Base-by-base conservation (phyloP, 2,113 vertebrate species). In the Zosterops borbonicus region DNA sequence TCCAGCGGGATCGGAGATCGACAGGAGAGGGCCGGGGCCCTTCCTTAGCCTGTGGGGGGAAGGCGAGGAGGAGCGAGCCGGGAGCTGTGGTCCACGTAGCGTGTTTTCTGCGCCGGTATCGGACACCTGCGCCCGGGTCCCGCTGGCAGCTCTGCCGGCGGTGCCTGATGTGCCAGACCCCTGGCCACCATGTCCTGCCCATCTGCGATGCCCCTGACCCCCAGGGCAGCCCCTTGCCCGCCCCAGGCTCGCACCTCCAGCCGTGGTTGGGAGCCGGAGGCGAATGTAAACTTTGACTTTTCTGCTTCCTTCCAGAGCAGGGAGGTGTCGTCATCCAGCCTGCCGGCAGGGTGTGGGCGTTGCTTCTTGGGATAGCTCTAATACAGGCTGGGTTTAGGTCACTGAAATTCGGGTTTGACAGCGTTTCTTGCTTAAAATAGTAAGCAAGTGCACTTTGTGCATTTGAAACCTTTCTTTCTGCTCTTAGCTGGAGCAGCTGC, bases 101-200 rank as follows among this genome's bases (percentile, higher is more conserved):
- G 7, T 21, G 50, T 39, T 52, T 29, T 6, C 11, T 63, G 56
- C 16, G 6, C 46, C 29, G 3, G 49, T 19, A 1, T 16, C 18
- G 2, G 2, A 5, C 49, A 1, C 5, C 46, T 0, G 29, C 11
- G 3, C 3, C 35, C 1, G 49, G 2, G 55, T 42, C 11, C 29
- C 39, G 12, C 5, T 3, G 69, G 59, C 20, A 12, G 0, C 35
- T 33, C 7, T 73, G 13, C 39, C 4, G 35, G 33, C 28, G 6
- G 27, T 41, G n/a, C 25, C 50, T 3, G 59, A 2, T 4, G 37
- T 29, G 10, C 33, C 15, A 25, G 18, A 18, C n/a, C 24, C n/a
- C 37, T 4, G 55, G 21, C 37, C 10, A 0, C 47, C 4, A 0
- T 2, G 70, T 25, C n/a, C 17, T n/a, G 47, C 25, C 47, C 14